Base-by-base conservation (phyloP, 2,797 vertebrate genomes). In the Lacerta agilis region DNA sequence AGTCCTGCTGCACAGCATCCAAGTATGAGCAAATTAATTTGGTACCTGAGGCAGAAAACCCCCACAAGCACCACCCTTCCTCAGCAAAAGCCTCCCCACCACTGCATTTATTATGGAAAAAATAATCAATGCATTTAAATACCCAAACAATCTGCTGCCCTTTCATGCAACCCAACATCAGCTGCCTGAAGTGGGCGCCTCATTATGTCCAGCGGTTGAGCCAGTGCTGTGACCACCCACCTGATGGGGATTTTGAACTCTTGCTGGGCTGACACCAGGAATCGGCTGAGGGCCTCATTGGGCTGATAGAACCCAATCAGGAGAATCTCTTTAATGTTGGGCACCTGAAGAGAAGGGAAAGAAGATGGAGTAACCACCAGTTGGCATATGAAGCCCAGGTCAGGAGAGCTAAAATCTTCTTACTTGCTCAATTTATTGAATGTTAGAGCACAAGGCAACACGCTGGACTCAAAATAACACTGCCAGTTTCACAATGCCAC, bases 221-320 rank as follows among this genome's bases (percentile, higher is more conserved):
- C 29, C 5, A n/a, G 33, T 33, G 4, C 15, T 33, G 29, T 36
- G 33, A 73, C 72, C 58, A 91, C 73, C 75, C 96, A 99, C 98
- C 98, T 98, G 94, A 99, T 97, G 3, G 98, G 97, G 86, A 99
- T 97, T 95, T 98, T 98, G 91, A 98, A 99, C 88, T 99, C 98
- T 94, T 99, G 98, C 91, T 99, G 98, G 0, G 98, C 97, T 1
- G 96, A 97, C 1, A 96, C 92, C 64, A 99, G 94, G 94, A 99
- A 99, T 89, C 98, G 97, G 88, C 94, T 98, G 86, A 99, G 97
- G 75, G 98, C 97, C 89, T 99, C 99, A 82, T 99, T 98, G 55
- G 99, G 98, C 91, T 99, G 99, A 93, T 98, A 99, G 96, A 99
- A 99, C 41, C 99, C 99, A 77, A 99, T 97, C 76, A 99, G 97